Base-by-base conservation (phyloP, 2,113 vertebrate genomes). In the Anas platyrhynchos region DNA sequence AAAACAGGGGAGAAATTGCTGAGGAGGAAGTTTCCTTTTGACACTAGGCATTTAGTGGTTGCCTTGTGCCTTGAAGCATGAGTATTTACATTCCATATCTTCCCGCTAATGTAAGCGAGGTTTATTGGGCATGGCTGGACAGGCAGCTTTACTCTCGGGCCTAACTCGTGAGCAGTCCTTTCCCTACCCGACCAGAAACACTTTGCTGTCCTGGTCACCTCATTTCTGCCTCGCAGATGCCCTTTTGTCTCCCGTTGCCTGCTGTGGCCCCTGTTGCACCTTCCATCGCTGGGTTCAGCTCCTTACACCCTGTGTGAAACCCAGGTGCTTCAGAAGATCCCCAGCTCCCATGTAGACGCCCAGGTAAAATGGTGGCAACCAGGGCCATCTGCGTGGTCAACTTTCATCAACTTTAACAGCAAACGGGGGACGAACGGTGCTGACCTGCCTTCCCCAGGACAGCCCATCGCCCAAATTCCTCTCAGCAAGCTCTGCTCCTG, bases 11-110 rank as follows among this genome's bases (percentile, higher is more conserved):
- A 61, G 34, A 96, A 92, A 74, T 36, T 95, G 95, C 93, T 93
- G 92, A 96, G 92, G 69, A 86, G 93, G 93, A 96, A 95, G 86
- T 94, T 95, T 87, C 93, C 73, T 93, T 94, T 92, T 89, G 77
- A 94, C 77, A 92, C 7, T 2, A 69, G 86, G 77, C 74, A 89
- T 62, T 97, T 96, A 96, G 96, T 96, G 96, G 96, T 93, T 77
- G 34, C 77, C n/a, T 92, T 95, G 69, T 79, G 81, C 92, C 88
- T 85, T 91, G 74, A 89, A 96, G 73, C 91, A 94, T 80, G 59
- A 87, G 81, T 82, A 96, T 97, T 96, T 96, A 89, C 91, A 95
- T 96, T 94, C 96, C 88, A 67, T 87, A 71, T 87, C 73, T 84
- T 89, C 63, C 88, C 18, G 0, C 84, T 91, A 92, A 89, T 89